These are phyloP conservation scores for Drosophila bunnanda DNA, from an alignment of 2,888 invertebrate genomes.

Conservation along the genomic window DNA sequence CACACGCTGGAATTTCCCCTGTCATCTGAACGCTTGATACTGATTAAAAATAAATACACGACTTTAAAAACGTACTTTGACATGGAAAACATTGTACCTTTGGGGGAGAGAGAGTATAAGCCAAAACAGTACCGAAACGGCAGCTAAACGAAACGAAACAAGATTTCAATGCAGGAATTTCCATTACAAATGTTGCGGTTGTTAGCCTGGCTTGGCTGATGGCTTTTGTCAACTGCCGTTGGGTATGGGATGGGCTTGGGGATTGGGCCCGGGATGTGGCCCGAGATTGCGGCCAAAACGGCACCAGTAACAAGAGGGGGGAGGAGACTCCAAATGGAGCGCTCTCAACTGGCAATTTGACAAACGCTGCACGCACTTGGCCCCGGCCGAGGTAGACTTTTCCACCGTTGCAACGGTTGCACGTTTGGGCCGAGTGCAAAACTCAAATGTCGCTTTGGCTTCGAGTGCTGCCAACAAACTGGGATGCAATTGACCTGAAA, in stretches of 20 bases:
- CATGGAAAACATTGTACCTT: neutral
- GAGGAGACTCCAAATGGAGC: conserved; percentile 6
- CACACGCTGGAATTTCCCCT: neutral
- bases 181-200: conserved; percentile 71
- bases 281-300: conserved; percentile 27
- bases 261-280: conserved; percentile 24
- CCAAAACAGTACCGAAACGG: conserved; percentile 30
- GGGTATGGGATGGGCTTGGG: conserved; percentile 19
- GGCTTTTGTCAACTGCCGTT: conserved; percentile 68
- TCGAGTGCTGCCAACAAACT: conserved; percentile 49
- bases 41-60: conserved; percentile 1
- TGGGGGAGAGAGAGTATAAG: conserved; percentile 14
- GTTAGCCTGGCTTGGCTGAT: conserved; percentile 53
- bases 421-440: conserved; percentile 40
- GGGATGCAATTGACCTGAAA: conserved; percentile 70
- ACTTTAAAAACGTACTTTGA: too few species aligned
- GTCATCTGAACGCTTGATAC: neutral
- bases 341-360: conserved; percentile 67
- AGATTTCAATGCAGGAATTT: conserved; percentile 76
- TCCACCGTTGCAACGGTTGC: conserved; percentile 24
- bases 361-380: conserved; percentile 74
- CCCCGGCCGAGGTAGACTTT: conserved; percentile 25
- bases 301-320: conserved; percentile 25
- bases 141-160: conserved; percentile 62
- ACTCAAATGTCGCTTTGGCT: conserved; percentile 58